Conservation (phyloP, 2,888 invertebrate genomes). For the Carpatolechia fugitivella region DNA sequence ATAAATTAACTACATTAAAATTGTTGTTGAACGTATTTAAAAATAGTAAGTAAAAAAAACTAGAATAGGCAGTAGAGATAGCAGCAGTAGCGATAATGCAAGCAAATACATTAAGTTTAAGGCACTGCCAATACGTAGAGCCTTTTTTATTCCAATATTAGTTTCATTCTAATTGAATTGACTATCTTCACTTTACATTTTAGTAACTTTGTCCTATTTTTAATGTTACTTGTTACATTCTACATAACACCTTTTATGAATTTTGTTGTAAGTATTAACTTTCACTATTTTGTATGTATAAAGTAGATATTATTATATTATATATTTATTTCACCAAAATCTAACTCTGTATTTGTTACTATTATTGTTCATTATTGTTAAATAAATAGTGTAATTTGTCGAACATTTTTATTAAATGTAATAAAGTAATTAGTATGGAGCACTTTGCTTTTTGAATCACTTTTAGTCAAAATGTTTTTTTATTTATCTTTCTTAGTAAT, state of each 20-base stretch:
- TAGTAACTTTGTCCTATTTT: not conserved
- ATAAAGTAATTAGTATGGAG: constrained; percentile 18
- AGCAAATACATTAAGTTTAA: not conserved
- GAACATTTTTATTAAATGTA: constrained; percentile 19
- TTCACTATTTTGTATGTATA: not conserved
- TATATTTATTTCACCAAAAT: not conserved
- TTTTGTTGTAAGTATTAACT: not conserved
- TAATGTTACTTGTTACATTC: constrained; percentile 9
- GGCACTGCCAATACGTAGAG: constrained; percentile 8
- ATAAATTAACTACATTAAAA: constrained; percentile 15
- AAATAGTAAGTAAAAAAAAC: constrained; percentile 23
- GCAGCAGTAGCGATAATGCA: constrained; percentile 22
- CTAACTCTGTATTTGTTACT: constrained; percentile 19
- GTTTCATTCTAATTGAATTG: not conserved
- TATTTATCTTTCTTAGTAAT: not conserved
- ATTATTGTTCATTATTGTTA: constrained; percentile 25
- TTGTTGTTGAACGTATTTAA: constrained; percentile 38
- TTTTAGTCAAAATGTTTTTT: not conserved
- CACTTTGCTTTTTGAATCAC: constrained; percentile 27
- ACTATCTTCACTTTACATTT: too few species aligned
- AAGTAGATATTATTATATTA: too few species aligned
- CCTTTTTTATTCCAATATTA: not conserved
- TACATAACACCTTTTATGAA: not conserved
- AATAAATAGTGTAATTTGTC: constrained; percentile 16
- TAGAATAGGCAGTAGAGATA: constrained; percentile 36